Evolutionary conservation across 1,140 invertebrate genomes (phyloP), one percentile per base, ranked within the genome.

Genomic region (Adoxophyes honmai): DNA sequence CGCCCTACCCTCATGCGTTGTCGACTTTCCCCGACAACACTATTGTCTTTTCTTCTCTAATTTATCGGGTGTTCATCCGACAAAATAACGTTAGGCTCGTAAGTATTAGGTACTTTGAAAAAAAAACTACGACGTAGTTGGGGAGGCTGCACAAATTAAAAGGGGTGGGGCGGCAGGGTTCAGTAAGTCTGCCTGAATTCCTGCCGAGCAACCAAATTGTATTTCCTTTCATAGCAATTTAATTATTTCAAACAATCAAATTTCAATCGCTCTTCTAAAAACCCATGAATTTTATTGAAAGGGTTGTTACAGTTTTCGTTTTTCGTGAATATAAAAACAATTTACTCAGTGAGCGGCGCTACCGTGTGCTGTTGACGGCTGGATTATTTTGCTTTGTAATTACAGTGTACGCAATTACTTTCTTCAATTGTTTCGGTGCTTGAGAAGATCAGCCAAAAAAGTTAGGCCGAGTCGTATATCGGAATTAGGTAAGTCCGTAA

Each of bases 31-130:
- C 36, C 56, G 34, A 28, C 18, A 55, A 59, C 39, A 36, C 55
- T 57, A 38, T 48, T 66, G 66, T 67, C 68, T 57, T 63, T 18
- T 35, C 39, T 16, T 37, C 57, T 65, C 62, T 70, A 66, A 68
- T 71, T 67, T 67, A 67, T 69, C 55, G 62, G 59, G 61, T 65
- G 59, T 62, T 28, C 36, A 16, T 28, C 48, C 59, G 39, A 34
- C 57, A 59, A 58, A 63, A 48, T 38, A 38, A 38, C 11, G 36
- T 11, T n/a, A 38, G 36, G 1, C 1, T 38, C 6, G 36, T 38
- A 38, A 21, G 21, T 11, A 48, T 10, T 9, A 6, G n/a, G 16
- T n/a, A n/a, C n/a, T n/a, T n/a, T n/a, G n/a, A n/a, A n/a, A 11
- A 48, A 33, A 48, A 28, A 48, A 28, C 21, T 28, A 48, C 4